Evolutionary conservation across 2,888 invertebrate genomes (phyloP), one percentile per base, ranked within the genome.

Genomic region (Andrena hattorfiana): DNA sequence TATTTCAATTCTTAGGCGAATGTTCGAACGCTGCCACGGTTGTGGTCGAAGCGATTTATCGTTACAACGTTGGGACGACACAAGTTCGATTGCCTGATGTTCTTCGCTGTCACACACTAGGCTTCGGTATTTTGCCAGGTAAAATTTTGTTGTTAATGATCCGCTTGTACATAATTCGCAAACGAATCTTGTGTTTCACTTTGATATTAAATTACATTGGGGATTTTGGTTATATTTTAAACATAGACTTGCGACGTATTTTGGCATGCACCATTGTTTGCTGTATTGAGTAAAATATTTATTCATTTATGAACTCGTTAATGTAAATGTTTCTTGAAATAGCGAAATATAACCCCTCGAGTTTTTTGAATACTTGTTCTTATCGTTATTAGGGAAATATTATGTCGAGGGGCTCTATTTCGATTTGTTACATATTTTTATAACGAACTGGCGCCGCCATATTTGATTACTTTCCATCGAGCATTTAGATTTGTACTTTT

Each of bases 21-120:
- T 60, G 54, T 23, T 10, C 7, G 13, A 20, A 10, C 0, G 28
- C 8, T n/a, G 10, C n/a, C 28, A 8, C 69, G 10, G 77, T 7
- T 64, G 70, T 56, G 68, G 60, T 77, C 85, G 72, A 64, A 70
- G 72, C 62, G 42, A 78, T 32, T 28, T 56, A 49, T 66, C 59
- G 30, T 62, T 71, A 71, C 59, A 59, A 71, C 35, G 35, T 30
- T 20, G 28, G 67, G 76, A 68, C 62, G 77, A 70, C 75, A 30
- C 71, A 81, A 77, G 75, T 60, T 63, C 66, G 42, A 66, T 72
- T 26, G 30, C 62, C n/a, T 2, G 35, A 60, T 81, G 30, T 26
- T 64, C 26, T 7, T 10, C 26, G 49, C 51, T 42, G 60, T 62
- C 16, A 42, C 59, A 6, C 10, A 26, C 7, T 0, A 13, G 6